A percentile compares a stretch with the other conserved stretches of the same genome.
These are phyloP conservation scores for Mallotus villosus DNA, from an alignment of 2,797 vertebrate genomes.

Conservation along the genomic window DNA sequence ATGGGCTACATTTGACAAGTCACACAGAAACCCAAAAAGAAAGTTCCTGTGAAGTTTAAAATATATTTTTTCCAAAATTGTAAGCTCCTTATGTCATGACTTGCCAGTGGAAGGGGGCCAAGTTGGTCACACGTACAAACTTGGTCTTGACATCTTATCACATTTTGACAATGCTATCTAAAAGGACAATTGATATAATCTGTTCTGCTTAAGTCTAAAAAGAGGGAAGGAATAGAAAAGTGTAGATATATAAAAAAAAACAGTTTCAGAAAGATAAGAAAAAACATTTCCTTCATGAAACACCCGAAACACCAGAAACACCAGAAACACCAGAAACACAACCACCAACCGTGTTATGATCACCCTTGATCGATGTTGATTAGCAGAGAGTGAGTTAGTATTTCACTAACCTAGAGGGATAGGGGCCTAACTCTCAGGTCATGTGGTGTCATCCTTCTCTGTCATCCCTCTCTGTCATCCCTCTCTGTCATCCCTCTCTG, in stretches of 20 bases:
- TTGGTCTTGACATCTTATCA: constrained; percentile 52
- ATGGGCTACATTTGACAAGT: constrained; percentile 46
- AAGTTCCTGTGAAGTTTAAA: constrained; percentile 30
- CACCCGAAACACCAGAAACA: too few species aligned
- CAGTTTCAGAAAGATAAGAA: too few species aligned
- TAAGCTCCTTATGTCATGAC: constrained; percentile 36
- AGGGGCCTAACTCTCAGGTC: constrained; percentile 61
- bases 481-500: constrained; percentile 64
- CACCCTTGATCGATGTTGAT: constrained; percentile 40
- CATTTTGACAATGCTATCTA: constrained; percentile 26
- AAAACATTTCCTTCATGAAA: too few species aligned
- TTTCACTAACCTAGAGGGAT: constrained; percentile 48
- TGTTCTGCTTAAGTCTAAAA: not conserved
- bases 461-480: constrained; percentile 61
- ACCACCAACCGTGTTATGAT: not conserved
- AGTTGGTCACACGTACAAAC: constrained; percentile 44
- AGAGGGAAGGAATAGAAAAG: too few species aligned
- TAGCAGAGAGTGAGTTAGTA: constrained; percentile 62
- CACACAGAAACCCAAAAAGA: constrained; percentile 34
- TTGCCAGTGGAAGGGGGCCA: constrained; percentile 45
- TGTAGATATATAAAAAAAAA: too few species aligned
- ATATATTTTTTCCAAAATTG: constrained; percentile 23
- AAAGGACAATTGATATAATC: constrained; percentile 40
- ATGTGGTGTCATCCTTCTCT: constrained; percentile 62
- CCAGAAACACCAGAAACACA: too few species aligned